Evolutionary conservation across 2,113 vertebrate genomes (phyloP).

Genomic region (Sarotherodon lohbergeri): DNA sequence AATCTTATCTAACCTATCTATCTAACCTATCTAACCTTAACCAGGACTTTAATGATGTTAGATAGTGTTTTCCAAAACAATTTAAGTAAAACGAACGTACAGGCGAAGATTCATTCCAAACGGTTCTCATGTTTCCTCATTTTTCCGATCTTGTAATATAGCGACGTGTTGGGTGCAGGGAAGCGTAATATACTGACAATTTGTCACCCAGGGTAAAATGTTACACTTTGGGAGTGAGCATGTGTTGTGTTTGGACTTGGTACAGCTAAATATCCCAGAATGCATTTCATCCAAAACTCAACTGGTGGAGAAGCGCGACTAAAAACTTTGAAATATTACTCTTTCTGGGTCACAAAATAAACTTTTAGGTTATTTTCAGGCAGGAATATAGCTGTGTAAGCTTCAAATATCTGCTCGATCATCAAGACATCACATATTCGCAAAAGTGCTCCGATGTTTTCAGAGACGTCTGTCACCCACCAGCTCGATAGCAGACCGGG

Average conservation of each 20-base stretch:
- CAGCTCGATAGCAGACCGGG: rapidly evolving
- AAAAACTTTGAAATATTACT: no score
- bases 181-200: background rate
- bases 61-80: background rate
- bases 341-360: no score
- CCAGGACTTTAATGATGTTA: background rate
- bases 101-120: background rate
- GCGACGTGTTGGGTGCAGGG: background rate
- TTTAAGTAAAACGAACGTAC: rapidly evolving
- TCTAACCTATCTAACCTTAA: background rate
- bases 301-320: background rate
- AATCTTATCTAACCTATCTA: background rate
- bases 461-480: background rate
- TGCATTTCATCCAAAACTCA: background rate
- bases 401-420: no score
- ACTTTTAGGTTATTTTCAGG: no score
- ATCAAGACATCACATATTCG: background rate
- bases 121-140: background rate
- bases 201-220: background rate
- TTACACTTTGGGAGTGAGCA: background rate
- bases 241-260: background rate
- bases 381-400: no score
- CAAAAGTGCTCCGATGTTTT: background rate
- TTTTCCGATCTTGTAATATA: background rate
- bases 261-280: background rate